A percentile compares a stretch with the other conserved stretches of the same genome.
Evolutionary conservation across 1,140 invertebrate species (phyloP).

Genomic region (Plectus sambesii): DNA sequence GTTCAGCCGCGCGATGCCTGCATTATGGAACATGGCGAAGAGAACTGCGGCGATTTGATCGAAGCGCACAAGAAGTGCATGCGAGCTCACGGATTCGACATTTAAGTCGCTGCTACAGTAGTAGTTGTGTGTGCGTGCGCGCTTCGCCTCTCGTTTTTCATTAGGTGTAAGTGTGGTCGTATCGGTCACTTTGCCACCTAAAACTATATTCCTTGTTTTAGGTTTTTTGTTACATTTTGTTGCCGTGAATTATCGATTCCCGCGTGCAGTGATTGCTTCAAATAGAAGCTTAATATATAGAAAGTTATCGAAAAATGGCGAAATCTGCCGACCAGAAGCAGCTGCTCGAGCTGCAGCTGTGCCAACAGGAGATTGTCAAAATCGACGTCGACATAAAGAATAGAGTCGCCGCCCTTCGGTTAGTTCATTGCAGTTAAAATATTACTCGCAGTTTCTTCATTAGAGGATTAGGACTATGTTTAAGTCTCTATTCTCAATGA

Average conservation of each 20-base stretch:
- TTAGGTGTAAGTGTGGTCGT: background rate
- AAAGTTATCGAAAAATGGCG: background rate
- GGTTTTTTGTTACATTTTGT: conserved; percentile 6
- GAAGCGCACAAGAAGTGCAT: conserved; percentile 94
- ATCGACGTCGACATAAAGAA: conserved; percentile 11
- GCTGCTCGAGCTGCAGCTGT: conserved; percentile 1
- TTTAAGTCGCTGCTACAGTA: conserved; percentile 53
- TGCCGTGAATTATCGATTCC: background rate
- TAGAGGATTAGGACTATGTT: too few species aligned
- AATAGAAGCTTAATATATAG: conserved; percentile 1
- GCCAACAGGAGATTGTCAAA: conserved; percentile 6
- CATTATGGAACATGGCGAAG: conserved; percentile 82
- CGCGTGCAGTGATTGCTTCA: background rate
- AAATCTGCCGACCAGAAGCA: background rate
- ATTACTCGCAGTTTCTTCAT: too few species aligned
- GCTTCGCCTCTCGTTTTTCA: conserved; percentile 13
- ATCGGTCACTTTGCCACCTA: conserved; percentile 1
- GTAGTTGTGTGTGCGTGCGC: background rate
- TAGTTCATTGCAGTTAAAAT: too few species aligned
- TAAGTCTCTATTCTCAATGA: too few species aligned
- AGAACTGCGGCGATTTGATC: conserved; percentile 74
- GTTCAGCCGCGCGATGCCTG: conserved; percentile 47
- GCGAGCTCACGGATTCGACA: conserved; percentile 84
- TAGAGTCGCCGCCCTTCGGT: conserved; percentile 11
- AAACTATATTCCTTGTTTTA: conserved; percentile 13